Percentiles rank a stretch among this genome's conserved stretches.
These are phyloP conservation scores for Ciona savignyi DNA, from an alignment of 23 tunicate genomes.

Conservation along the genomic window DNA sequence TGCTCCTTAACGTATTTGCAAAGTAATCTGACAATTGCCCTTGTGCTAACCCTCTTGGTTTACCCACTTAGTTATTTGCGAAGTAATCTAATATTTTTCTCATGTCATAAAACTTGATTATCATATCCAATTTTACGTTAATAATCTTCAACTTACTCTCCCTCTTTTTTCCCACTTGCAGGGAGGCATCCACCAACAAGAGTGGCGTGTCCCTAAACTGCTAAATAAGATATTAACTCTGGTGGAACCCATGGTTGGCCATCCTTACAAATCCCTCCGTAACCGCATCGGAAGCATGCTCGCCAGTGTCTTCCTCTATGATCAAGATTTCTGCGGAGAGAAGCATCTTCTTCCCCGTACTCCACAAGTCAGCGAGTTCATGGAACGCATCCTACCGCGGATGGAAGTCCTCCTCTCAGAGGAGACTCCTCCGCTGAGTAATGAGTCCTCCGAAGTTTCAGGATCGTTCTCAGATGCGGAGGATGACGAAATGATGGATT, in stretches of 20 bases:
- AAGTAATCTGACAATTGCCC: no score
- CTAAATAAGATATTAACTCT: conserved; percentile 26
- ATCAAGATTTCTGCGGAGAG: conserved; percentile 31
- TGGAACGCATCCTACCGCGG: conserved; percentile 38
- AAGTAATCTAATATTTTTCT: no score
- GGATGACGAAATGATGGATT: neutral
- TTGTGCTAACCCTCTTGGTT: no score
- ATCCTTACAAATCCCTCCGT: conserved; percentile 70
- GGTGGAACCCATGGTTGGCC: conserved; percentile 54
- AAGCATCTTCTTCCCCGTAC: conserved; percentile 23
- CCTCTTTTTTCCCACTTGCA: no score
- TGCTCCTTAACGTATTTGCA: no score
- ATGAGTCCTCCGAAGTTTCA: conserved; percentile 16
- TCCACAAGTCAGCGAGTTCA: conserved; percentile 33
- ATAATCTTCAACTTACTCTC: no score
- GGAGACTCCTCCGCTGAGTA: conserved; percentile 31
- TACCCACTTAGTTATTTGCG: no score
- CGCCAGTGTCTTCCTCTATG: conserved; percentile 57
- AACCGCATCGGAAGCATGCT: conserved; percentile 64
- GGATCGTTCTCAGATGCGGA: neutral
- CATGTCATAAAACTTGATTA: no score
- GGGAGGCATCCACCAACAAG: conserved; percentile 83
- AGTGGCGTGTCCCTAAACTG: conserved; percentile 67
- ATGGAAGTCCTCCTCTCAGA: conserved; percentile 35
- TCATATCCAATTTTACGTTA: no score